A percentile compares a stretch with the other conserved stretches of the same genome.
phyloP scores from a whole-genome alignment of 1,140 invertebrate species.

The Phortica variegata region DNA sequence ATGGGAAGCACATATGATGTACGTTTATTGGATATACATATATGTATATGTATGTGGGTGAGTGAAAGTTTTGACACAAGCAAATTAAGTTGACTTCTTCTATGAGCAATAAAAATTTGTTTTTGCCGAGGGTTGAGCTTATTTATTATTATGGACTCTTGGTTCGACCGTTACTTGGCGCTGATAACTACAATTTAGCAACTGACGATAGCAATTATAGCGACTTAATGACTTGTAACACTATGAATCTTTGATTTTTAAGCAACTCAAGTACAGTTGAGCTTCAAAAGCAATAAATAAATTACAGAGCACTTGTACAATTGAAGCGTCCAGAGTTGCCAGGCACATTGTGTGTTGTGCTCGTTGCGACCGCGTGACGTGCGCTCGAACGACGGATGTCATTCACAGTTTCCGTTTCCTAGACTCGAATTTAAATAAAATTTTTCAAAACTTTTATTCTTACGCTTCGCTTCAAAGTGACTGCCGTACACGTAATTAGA shows the following conservation, averaged over 20 bases:
- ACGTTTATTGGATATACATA: background rate
- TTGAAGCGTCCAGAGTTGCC: conserved; percentile 12
- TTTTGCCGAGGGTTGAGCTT: conserved; percentile 18
- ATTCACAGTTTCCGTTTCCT: conserved; percentile 27
- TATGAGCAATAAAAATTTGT: conserved; percentile 43
- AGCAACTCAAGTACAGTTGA: background rate
- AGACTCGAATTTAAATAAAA: conserved; percentile 30
- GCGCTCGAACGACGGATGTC: conserved; percentile 47
- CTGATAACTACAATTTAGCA: background rate
- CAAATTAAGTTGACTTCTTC: conserved; percentile 35
- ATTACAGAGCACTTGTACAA: background rate
- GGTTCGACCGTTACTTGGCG: too few species aligned
- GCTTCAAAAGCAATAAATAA: background rate
- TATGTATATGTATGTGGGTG: conserved; percentile 27
- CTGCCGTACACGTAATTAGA: conserved; percentile 43
- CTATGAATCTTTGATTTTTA: conserved; percentile 1
- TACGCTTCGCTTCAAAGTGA: too few species aligned
- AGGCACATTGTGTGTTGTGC: too few species aligned
- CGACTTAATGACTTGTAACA: conserved; percentile 46
- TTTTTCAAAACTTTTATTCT: background rate
- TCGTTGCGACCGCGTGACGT: background rate
- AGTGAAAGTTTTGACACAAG: conserved; percentile 30
- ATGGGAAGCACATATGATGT: too few species aligned
- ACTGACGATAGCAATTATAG: conserved; percentile 32
- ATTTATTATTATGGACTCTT: conserved; percentile 7